Base-by-base conservation (phyloP, 92 coral and sea anemone genomes). In the Desmophyllum pertusum region DNA sequence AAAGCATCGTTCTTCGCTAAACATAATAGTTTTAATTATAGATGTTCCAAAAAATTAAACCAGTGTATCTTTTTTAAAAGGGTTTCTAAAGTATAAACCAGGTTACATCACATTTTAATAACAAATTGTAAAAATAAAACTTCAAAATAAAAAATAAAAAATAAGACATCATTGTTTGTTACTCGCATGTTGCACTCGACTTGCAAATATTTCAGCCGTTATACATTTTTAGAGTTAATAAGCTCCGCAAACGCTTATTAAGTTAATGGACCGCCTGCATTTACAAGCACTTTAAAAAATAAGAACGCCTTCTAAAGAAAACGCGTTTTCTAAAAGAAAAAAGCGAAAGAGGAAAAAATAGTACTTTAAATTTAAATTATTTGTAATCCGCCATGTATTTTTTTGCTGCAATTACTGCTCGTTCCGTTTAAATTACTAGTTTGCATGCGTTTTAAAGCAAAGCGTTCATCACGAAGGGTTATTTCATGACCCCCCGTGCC, bases 261-360 rank as follows among this genome's bases (percentile, higher is more conserved):
- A 77, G 37, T 57, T 77, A 25, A 57, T 37, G 13, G 81, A 61
- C 81, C 53, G 50, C 70, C 81, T 37, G 81, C 70, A 23, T 19
- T 50, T 46, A 10, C 40, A 46, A 27, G 29, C 30, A 39, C 30
- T 27, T 23, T 3, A 36, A 13, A 17, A 35, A 45, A 36, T 10
- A 46, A 31, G 62, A 30, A 46, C 62, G 42, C 40, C 8, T 48
- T 46, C 41, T 6, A 4, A 74, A 29, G 78, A 43, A 74, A 35
- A 5, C 19, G 23, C 6, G 35, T 72, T 17, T 25, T 10, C 19
- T 31, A 42, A 15, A 48, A 10, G 2, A 43, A 15, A 3, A 51
- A 74, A n/a, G 4, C 1, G 78, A 46, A 6, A 36, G 25, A 27
- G 6, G 4, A 8, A 9, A 67, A 35, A 36, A 15, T 4, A 18